Evolutionary conservation across 2,888 invertebrate species (phyloP), one percentile per base, ranked within the genome.

Genomic region (Elegia similella): DNA sequence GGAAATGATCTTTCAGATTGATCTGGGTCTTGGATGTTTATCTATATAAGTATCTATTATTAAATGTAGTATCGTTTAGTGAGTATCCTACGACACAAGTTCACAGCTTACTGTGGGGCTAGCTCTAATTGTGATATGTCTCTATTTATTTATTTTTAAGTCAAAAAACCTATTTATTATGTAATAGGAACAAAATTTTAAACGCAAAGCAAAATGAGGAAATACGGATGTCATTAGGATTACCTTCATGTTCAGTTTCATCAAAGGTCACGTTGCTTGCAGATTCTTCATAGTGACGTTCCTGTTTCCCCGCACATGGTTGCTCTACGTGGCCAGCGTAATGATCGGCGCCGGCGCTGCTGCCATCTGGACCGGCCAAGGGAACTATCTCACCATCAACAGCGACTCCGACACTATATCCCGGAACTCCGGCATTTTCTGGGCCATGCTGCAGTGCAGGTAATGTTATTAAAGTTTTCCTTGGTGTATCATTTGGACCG

Each of bases 401-500:
- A 98, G 98, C 65, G 95, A 96, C 66, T 88, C 94, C 0, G 94
- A 95, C 0, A 98, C 97, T 0, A 98, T 99, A 78, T 96, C 97
- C 7, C 93, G 98, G 67, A 98, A 99, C 86, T 97, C 98, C 10
- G 98, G 99, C 10, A 93, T 99, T 52, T 99, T 99, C 84, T 99
- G 99, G 99, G 98, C 98, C 0, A 94, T 99, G 88, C 92, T 98
- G 63, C 98, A 99, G 82, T 95, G 95, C 92, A 97, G 96, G 96
- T 96, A 80, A 62, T 55, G 12, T 29, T 43, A 52, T 30, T 57
- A 53, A 53, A 55, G 6, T 15, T 12, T 34, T 52, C 7, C n/a
- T n/a, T n/a, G n/a, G n/a, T n/a, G n/a, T n/a, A n/a, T n/a, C 48
- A 96, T 98, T 62, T 99, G 99, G 99, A 98, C 98, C 48, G 97